These are phyloP conservation scores for Ganaspis sp. DNA, from an alignment of 1,140 invertebrate genomes.

Conservation along the genomic window DNA sequence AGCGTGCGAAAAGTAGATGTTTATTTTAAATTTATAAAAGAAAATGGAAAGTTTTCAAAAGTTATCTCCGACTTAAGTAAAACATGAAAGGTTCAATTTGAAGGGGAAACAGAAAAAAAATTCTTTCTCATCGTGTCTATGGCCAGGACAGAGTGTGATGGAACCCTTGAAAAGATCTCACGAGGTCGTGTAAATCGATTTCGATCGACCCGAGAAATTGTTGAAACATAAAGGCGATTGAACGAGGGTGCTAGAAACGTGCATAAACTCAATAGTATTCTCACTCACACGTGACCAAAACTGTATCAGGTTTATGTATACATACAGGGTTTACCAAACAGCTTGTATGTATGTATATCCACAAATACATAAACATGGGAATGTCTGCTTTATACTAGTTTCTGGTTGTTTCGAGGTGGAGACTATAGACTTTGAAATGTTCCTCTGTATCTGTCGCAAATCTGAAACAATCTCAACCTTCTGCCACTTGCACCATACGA, in stretches of 20 bases:
- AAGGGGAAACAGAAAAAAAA: not conserved
- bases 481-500: constrained; percentile 15
- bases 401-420: not conserved
- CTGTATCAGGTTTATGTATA: not conserved
- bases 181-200: constrained; percentile 41
- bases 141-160: not conserved
- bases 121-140: not conserved
- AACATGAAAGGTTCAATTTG: not conserved
- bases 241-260: constrained; percentile 56
- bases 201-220: constrained; percentile 67
- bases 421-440: constrained; percentile 23
- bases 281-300: constrained; percentile 9
- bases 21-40: too few relatives aligned
- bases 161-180: constrained; percentile 16
- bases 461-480: constrained; percentile 23
- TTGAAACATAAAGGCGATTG: constrained; percentile 67
- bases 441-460: constrained; percentile 24
- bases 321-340: not conserved
- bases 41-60: too few relatives aligned
- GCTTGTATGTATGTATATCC: not conserved
- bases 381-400: constrained; percentile 1
- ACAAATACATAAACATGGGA: not conserved
- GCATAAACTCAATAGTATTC: constrained; percentile 53
- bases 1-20: too few relatives aligned
- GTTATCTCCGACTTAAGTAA: too few relatives aligned